A percentile compares a stretch with the other conserved stretches of the same genome.
phyloP scores from a whole-genome alignment of 2,113 vertebrate genomes.

The Oncorhynchus kisutch region DNA sequence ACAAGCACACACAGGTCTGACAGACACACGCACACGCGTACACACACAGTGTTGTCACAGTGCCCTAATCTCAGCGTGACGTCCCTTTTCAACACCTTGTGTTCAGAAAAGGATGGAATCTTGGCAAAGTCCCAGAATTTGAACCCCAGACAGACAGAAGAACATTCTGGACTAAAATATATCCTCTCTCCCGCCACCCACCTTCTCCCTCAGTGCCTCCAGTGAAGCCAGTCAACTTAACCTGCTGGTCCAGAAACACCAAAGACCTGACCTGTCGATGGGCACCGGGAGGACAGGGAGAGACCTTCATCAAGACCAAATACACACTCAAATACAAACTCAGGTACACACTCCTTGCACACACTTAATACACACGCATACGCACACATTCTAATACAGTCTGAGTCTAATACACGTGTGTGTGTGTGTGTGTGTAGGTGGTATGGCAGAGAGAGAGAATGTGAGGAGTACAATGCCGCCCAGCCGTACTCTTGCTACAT shows the following conservation, averaged over 20 bases:
- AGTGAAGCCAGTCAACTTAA: conserved; percentile 92
- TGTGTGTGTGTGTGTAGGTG: conserved; percentile 72
- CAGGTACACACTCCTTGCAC: conserved; percentile 68
- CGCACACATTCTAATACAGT: neutral
- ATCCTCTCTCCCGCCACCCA: neutral
- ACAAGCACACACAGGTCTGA: too few species aligned
- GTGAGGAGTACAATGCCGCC: conserved; percentile 82
- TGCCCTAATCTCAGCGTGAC: conserved; percentile 58
- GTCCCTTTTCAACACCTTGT: conserved; percentile 56
- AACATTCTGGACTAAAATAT: conserved; percentile 6
- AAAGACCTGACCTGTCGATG: conserved; percentile 96
- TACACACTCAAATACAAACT: conserved; percentile 97
- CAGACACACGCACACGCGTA: too few species aligned
- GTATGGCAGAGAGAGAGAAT: conserved; percentile 94
- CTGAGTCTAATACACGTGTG: neutral
- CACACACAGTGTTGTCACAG: conserved; percentile 6
- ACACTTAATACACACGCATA: neutral
- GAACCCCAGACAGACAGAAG: conserved; percentile 57
- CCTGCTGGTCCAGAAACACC: conserved; percentile 97
- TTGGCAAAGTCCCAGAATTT: conserved; percentile 54
- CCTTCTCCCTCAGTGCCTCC: conserved; percentile 81
- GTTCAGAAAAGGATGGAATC: conserved; percentile 67
- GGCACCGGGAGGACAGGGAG: conserved; percentile 86
- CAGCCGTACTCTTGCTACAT: conserved; percentile 92
- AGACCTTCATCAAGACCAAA: conserved; percentile 91